These are phyloP conservation scores for Eriocheir sinensis DNA, from an alignment of 1,140 invertebrate species.

Conservation along the genomic window DNA sequence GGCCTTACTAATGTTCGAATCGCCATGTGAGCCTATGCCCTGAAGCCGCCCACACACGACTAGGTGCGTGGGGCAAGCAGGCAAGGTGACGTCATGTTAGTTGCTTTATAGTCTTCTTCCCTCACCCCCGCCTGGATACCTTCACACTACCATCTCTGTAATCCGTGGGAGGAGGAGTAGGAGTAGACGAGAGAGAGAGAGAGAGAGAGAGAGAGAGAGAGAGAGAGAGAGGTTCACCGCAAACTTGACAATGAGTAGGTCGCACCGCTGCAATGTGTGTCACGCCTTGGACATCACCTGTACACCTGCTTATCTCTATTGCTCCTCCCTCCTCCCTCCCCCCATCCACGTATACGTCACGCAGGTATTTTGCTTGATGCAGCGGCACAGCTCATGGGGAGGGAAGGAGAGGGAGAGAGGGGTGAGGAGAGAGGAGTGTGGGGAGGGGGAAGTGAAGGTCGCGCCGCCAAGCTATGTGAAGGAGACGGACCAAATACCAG, in stretches of 20 bases:
- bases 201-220: no score
- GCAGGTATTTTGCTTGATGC: no score
- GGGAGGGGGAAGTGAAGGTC: background rate
- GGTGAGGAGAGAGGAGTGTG: background rate
- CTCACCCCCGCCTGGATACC: background rate
- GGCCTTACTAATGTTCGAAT: background rate
- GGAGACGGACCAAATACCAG: background rate
- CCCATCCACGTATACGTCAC: no score
- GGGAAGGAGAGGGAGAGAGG: background rate
- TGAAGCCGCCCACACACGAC: background rate
- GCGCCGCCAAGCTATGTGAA: background rate
- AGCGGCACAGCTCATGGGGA: background rate
- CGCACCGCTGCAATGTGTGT: background rate
- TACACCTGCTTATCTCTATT: background rate
- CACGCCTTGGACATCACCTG: background rate
- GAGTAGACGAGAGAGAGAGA: no score
- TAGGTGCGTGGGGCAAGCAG: background rate
- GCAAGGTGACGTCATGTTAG: background rate
- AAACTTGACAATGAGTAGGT: constrained; percentile 24
- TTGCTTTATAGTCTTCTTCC: background rate
- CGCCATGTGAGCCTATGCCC: background rate
- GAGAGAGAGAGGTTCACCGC: background rate
- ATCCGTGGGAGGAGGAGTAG: background rate
- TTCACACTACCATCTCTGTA: background rate
- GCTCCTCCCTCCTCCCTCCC: no score